Base-by-base conservation (phyloP, 2,888 invertebrate genomes). In the Ceriagrion tenellum region DNA sequence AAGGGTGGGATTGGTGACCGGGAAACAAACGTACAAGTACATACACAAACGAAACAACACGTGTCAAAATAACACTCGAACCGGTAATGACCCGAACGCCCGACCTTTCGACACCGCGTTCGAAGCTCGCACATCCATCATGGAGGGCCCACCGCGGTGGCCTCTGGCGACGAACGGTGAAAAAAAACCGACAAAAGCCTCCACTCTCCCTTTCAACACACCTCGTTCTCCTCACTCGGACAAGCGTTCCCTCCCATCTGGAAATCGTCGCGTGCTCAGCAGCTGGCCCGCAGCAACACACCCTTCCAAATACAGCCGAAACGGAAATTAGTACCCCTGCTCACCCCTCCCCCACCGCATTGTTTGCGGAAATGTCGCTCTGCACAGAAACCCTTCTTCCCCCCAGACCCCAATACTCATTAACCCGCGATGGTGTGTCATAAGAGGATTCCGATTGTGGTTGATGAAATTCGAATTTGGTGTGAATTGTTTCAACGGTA, bases 51-150 rank as follows among this genome's bases (percentile, higher is more conserved):
- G n/a, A n/a, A n/a, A 81, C 81, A 81, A 35, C 81, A 81, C 18
- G 81, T 81, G 81, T 81, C 81, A 81, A 35, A 81, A 81, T 35
- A 81, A 81, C 81, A 81, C 81, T 81, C 81, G 81, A 59, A 81
- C 81, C 81, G 30, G 26, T 81, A 81, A 81, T 35, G 81, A 35
- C 81, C 81, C 81, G 81, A 13, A 35, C 81, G 30, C 81, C 30
- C 18, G 81, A 8, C 12, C 81, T 81, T 81, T 81, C 81, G 35
- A 81, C 81, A 81, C 81, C 18, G 81, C 81, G 81, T 81, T 81
- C 81, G 30, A 47, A 4, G 20, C 69, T 26, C 69, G 8, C 69
- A n/a, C 81, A 81, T 81, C 35, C 81, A 81, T 81, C 81, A 81
- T 35, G 81, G 35, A 81, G 81, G 81, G 26, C 81, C 81, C 81